Base-by-base conservation (phyloP, 1,140 invertebrate genomes). In the Aphaenogaster rudis region DNA sequence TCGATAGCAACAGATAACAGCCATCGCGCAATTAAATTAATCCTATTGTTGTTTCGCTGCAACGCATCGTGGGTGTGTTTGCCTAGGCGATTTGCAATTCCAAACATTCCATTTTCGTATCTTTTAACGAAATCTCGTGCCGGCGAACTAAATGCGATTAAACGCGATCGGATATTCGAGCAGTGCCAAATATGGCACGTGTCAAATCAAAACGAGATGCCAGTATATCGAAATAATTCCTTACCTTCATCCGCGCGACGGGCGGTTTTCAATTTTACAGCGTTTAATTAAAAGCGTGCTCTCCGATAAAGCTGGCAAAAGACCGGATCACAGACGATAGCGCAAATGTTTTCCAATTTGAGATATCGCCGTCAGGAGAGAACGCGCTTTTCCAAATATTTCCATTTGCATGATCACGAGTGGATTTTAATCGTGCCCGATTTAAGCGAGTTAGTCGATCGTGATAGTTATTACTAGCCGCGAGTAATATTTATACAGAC, bases 361-460 rank as follows among this genome's bases (percentile, higher is more conserved):
- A 36, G 21, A 57, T 6, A 45, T 48, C 21, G 42, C 36, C 45
- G 48, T 66, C 9, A 63, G 36, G 52, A 21, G 57, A 9, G 21
- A 17, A 48, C 7, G 54, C 45, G 42, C n/a, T 76, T 50, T 84
- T 7, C 7, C 42, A 84, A 84, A 84, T 84, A 84, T 84, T 84
- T 84, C 69, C 69, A 76, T 84, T 84, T 76, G 48, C 42, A 39
- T 52, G 48, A 45, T 33, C 42, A 21, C 80, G 67, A 59, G 5
- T 36, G 79, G 79, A 59, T 82, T 82, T 82, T 61, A 84, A 84
- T 84, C 69, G 42, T 67, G 52, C 9, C 39, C 21, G 42, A 69
- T 42, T 84, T 76, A 76, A 84, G 54, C 69, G 54, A 84, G 28
- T 74, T 74, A 84, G 48, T 45, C 54, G 69, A 71, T 61, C 67